Base-by-base conservation (phyloP, 92 coral and sea anemone genomes). In the Micromussa lordhowensis region DNA sequence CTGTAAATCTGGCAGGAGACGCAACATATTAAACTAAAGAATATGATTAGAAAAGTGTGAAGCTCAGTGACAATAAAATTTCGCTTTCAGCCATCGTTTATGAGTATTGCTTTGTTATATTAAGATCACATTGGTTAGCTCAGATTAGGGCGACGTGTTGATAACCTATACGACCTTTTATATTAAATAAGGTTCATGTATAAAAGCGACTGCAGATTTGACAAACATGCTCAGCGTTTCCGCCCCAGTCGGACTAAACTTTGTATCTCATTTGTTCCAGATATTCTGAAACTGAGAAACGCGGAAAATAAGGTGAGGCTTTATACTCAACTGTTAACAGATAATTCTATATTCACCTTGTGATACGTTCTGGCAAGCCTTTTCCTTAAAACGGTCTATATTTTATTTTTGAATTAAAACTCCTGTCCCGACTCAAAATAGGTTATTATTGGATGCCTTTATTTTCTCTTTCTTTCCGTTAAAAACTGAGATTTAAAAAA, bases 121-220 rank as follows among this genome's bases (percentile, higher is more conserved):
- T 8, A 22, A 8, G 21, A 35, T 35, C 78, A 70, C 78, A 82
- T 34, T 48, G 77, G 44, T 69, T 69, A 51, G 44, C 30, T 29
- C 51, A 44, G 51, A 82, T 68, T 68, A 82, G 4, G 36, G 40
- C 14, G 58, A 71, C 31, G 72, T 44, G 34, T 79, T 79, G 83
- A 57, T 31, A 18, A 79, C 40, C 54, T 35, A 16, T 55, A 66
- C 21, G 26, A 68, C 73, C 51, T 69, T 44, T 82, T 31, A 36
- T 22, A 35, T 44, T 30, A 31, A 68, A 77, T 68, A 70, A 44
- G 48, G 51, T 31, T n/a, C n/a, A n/a, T n/a, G n/a, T 64, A 81
- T 24, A 68, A 68, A 82, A 64, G 26, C 53, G 28, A 73, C 17
- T 29, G 34, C 71, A 66, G 71, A 51, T 69, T 21, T 11, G 18